phyloP scores from a whole-genome alignment of 2,888 invertebrate genomes.

The Formica aserva region DNA sequence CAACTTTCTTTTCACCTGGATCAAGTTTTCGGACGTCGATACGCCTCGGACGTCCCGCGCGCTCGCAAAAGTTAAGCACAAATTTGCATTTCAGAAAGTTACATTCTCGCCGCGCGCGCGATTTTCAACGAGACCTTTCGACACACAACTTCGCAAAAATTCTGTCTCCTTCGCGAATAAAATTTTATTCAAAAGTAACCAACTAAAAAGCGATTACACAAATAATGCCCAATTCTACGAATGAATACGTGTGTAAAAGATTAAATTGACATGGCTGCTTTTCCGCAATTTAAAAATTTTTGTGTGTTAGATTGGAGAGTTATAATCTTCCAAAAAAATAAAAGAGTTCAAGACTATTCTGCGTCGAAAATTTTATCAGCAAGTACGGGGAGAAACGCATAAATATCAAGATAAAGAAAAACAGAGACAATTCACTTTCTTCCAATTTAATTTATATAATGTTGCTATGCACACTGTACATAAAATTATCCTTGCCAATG shows the following conservation, averaged over 20 bases:
- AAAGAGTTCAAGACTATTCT: not conserved
- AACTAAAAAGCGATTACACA: not conserved
- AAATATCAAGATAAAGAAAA: not conserved
- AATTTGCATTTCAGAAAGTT: conserved; percentile 49
- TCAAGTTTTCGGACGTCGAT: conserved; percentile 49
- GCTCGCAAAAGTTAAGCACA: conserved; percentile 31
- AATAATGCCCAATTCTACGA: conserved; percentile 1
- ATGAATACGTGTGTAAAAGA: not conserved
- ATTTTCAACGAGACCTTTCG: conserved; percentile 5
- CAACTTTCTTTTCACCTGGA: conserved; percentile 42
- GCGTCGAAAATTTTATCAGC: not conserved
- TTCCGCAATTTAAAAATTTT: not conserved
- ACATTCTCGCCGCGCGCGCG: not conserved
- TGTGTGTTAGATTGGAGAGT: not conserved
- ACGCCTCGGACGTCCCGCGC: conserved; percentile 23
- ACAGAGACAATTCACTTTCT: not conserved
- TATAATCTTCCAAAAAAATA: not conserved
- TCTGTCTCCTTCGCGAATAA: not conserved
- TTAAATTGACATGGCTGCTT: not conserved
- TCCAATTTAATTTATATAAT: not conserved
- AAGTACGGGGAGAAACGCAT: not conserved
- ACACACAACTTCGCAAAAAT: not conserved
- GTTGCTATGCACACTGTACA: not conserved
- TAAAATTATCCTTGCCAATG: not conserved
- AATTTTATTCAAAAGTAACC: conserved; percentile 13